Percentiles rank a stretch among this genome's conserved stretches.
Conservation (phyloP, 2,797 vertebrate genomes). For the Phalloptychus januarius region DNA sequence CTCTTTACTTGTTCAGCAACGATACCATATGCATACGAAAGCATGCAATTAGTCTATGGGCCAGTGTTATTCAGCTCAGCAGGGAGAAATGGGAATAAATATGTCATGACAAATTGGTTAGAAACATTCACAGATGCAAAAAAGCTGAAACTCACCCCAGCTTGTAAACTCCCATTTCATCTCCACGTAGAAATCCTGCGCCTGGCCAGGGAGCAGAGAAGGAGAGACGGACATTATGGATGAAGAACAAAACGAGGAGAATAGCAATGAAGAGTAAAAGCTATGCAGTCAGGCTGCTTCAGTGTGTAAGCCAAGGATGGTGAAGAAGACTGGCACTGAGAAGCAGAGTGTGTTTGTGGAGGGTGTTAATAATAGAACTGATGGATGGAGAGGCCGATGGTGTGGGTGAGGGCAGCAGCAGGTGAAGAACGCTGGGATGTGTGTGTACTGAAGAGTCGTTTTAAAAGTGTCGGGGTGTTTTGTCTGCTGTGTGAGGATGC, state of each 20-base stretch:
- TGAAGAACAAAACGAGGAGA: not conserved
- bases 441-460: conserved; percentile 17
- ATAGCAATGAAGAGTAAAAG: conserved; percentile 8
- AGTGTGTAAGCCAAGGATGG: conserved; percentile 27
- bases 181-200: conserved; percentile 98
- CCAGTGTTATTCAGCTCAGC: conserved; percentile 23
- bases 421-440: conserved; percentile 31
- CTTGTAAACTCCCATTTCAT: conserved; percentile 99
- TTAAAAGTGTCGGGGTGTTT: conserved; percentile 43
- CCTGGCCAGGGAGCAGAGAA: conserved; percentile 74
- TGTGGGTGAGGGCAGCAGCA: conserved; percentile 40
- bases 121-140: conserved; percentile 16
- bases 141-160: conserved; percentile 88
- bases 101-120: conserved; percentile 30
- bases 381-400: conserved; percentile 29
- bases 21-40: not conserved
- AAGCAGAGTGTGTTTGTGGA: not conserved
- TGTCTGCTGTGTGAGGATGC: conserved; percentile 21
- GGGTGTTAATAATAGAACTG: conserved; percentile 44
- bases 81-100: conserved; percentile 29
- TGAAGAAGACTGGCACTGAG: conserved; percentile 28
- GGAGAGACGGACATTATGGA: not conserved
- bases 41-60: conserved; percentile 5
- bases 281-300: conserved; percentile 19
- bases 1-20: not conserved